Conservation (phyloP, 2,113 vertebrate species). For the Lycaon pictus region DNA sequence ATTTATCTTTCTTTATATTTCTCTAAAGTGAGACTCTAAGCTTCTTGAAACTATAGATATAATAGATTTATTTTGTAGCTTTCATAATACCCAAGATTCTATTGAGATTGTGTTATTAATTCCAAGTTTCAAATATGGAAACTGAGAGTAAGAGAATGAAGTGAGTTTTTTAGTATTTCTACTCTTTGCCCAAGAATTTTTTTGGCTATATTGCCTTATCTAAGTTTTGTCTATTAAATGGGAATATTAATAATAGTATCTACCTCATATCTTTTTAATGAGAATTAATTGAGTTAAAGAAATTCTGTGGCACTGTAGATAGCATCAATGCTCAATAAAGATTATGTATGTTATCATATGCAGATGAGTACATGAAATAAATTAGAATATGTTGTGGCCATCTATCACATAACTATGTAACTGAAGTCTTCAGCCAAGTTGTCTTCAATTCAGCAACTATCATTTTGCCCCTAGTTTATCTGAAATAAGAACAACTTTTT, state of each 20-base stretch:
- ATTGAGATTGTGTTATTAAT: slow-evolving; percentile 24
- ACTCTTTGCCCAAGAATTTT: not conserved
- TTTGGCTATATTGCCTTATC: not conserved
- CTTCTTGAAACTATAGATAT: not conserved
- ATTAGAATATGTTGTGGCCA: not conserved
- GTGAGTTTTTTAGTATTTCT: not conserved
- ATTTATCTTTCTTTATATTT: not conserved
- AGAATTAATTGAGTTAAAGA: not conserved
- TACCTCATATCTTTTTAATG: not conserved
- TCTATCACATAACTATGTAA: not conserved
- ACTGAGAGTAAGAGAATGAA: not conserved
- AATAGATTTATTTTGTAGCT: slow-evolving; percentile 22
- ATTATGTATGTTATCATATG: not conserved
- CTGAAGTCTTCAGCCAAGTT: not conserved
- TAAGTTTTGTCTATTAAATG: not conserved
- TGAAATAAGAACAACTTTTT: slow-evolving; percentile 12
- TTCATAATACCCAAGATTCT: not conserved
- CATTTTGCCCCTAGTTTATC: not conserved
- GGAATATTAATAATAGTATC: not conserved
- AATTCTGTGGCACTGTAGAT: not conserved
- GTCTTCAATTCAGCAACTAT: not conserved
- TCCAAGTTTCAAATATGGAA: not conserved
- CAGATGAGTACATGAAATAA: not conserved
- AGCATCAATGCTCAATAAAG: not conserved
- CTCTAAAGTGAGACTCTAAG: slow-evolving; percentile 41